Evolutionary conservation across 2,113 vertebrate genomes (phyloP), one percentile per base, ranked within the genome.

Genomic region (Mystacornis crossleyi): DNA sequence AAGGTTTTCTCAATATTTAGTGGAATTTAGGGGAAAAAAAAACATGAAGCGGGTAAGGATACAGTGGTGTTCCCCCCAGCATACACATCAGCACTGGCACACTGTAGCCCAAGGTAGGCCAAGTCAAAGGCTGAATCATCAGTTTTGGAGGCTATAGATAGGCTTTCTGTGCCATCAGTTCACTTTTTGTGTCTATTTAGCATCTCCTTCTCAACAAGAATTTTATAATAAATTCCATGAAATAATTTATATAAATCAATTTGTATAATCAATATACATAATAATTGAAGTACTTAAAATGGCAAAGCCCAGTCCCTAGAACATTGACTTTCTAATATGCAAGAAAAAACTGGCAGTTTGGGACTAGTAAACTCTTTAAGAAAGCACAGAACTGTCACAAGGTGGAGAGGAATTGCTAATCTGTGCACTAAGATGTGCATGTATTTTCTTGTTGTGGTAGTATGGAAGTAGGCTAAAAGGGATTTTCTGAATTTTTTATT

Each of bases 401-500:
- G 29, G 9, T 71, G 24, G 5, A 65, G 45, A 67, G 28, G 26
- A 64, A 36, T 38, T 74, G 12, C 51, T 54, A 24, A 62, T 51
- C 38, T 64, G 8, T 71, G 33, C 26, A 33, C 55, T 45, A 58
- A 19, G 28, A 29, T 25, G 3, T 23, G 6, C 34, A 18, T 57
- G 12, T 34, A 10, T 81, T 47, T 75, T 66, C 70, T 62, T 42
- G 8, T 50, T 33, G 6, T 84, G 19, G 33, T 75, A 72, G 5
- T 47, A 42, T 6, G 57, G 43, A 65, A 73, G 33, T 40, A 79
- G 29, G 28, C 10, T 7, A 36, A 95, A 69, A 3, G 7, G 15
- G 2, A 0, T 4, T 0, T 5, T 24, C 10, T 1, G 17, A 16
- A 20, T 6, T 36, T n/a, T 43, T 33, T 25, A 10, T 60, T 43